A percentile compares a stretch with the other conserved stretches of the same genome.
These are phyloP conservation scores for Peromyscus attwateri DNA, from an alignment of 2,797 vertebrate genomes.

Conservation along the genomic window DNA sequence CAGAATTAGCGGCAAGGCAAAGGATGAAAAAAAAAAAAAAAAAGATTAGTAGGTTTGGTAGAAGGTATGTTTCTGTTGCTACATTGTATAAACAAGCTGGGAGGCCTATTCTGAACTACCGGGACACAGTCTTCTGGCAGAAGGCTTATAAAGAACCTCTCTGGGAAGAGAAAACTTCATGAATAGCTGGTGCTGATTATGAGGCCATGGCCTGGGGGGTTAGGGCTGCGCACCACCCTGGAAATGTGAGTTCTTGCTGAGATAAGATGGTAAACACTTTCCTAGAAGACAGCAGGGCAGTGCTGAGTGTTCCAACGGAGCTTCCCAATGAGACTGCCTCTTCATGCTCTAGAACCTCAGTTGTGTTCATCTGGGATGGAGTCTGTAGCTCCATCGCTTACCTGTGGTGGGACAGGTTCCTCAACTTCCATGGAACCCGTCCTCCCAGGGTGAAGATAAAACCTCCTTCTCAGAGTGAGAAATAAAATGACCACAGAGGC, in stretches of 20 bases:
- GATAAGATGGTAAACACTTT: neutral
- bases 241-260: neutral
- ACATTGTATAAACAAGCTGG: neutral
- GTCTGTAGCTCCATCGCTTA: neutral
- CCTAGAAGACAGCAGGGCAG: fast-evolving
- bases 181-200: neutral
- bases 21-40: neutral
- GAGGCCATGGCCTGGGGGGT: neutral
- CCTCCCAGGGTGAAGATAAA: neutral
- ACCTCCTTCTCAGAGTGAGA: neutral
- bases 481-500: neutral
- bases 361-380: neutral
- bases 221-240: neutral
- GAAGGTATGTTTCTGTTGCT: slow-evolving; percentile 45
- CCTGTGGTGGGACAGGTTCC: neutral
- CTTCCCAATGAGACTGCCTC: neutral
- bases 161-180: neutral
- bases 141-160: neutral
- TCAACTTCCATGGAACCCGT: neutral
- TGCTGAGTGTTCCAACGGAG: neutral
- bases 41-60: slow-evolving; percentile 50
- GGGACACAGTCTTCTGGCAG: neutral
- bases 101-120: neutral
- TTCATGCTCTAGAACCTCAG: neutral
- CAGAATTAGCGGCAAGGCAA: slow-evolving; percentile 55